These are phyloP conservation scores for Triplophysa rosa DNA, from an alignment of 2,113 vertebrate species.

Conservation along the genomic window DNA sequence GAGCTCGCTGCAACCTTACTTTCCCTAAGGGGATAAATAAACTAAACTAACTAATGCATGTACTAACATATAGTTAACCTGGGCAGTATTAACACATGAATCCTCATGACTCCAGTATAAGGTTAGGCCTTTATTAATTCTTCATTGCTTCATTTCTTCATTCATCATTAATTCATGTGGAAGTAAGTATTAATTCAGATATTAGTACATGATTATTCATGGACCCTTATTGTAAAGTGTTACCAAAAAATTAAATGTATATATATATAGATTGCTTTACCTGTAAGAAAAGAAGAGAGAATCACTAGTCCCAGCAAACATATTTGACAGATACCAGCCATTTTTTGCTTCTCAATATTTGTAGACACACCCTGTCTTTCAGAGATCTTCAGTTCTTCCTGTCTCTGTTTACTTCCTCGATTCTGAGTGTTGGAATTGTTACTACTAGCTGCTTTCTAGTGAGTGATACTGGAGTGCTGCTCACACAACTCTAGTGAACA, in stretches of 20 bases:
- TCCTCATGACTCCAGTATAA: no score
- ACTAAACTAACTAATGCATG: no score
- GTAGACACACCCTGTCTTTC: background rate
- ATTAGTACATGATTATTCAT: no score
- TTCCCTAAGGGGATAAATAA: no score
- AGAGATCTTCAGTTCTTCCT: background rate
- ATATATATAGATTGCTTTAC: background rate
- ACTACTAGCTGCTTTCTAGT: background rate
- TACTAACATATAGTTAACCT: no score
- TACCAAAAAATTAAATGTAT: no score
- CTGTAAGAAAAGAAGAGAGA: background rate
- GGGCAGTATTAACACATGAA: no score
- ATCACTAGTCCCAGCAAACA: background rate
- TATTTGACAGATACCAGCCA: background rate
- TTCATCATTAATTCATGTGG: no score
- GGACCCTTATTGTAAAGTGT: no score
- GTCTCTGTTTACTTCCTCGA: background rate
- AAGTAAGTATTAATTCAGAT: background rate
- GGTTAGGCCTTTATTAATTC: no score
- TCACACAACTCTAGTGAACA: background rate
- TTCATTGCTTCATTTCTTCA: no score
- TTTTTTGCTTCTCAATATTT: background rate
- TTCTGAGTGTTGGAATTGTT: background rate
- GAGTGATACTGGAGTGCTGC: background rate
- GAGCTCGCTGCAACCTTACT: no score